A percentile compares a stretch with the other conserved stretches of the same genome.
These are phyloP conservation scores for Agelas oroides DNA, from an alignment of 37 sponge, comb jelly and placozoan genomes.

Conservation along the genomic window DNA sequence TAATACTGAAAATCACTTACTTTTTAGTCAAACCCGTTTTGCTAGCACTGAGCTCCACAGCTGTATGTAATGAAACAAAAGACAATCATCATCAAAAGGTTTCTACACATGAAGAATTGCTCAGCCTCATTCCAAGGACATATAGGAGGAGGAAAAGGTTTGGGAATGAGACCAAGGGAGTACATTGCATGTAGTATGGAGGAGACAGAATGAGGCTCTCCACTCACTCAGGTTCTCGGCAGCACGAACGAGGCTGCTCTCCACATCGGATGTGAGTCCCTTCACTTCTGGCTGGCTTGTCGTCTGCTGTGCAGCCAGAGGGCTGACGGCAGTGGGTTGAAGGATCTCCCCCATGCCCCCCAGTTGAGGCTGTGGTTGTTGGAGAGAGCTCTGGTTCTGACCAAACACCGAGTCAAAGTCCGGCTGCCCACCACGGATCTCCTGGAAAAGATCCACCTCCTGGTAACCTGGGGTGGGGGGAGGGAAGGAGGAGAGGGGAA, in stretches of 20 bases:
- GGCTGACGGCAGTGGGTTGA: constrained; percentile 38
- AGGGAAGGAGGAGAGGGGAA: not conserved
- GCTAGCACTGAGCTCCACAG: not conserved
- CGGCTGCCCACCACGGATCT: constrained; percentile 29
- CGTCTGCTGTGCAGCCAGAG: constrained; percentile 22
- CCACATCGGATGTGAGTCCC: constrained; percentile 43
- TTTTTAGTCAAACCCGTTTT: constrained; percentile 18
- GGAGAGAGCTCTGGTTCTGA: not conserved
- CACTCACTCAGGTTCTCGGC: constrained; percentile 50
- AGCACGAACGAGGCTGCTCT: constrained; percentile 43
- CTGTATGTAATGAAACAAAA: not conserved
- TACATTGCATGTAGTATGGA: no score
- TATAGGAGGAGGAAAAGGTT: no score
- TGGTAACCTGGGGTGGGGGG: constrained; percentile 46
- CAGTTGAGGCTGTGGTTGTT: no score
- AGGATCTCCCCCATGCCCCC: constrained; percentile 57
- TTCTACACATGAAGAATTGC: no score
- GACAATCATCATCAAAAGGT: not conserved
- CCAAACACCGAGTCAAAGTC: constrained; percentile 52
- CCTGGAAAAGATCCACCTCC: constrained; percentile 58
- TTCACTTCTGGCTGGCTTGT: not conserved
- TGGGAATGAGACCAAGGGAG: no score
- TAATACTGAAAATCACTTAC: constrained; percentile 8
- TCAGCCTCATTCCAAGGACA: no score
- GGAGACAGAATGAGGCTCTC: not conserved